These are phyloP conservation scores for Drosophila stalkeri DNA, from an alignment of 2,888 invertebrate genomes.

Conservation along the genomic window DNA sequence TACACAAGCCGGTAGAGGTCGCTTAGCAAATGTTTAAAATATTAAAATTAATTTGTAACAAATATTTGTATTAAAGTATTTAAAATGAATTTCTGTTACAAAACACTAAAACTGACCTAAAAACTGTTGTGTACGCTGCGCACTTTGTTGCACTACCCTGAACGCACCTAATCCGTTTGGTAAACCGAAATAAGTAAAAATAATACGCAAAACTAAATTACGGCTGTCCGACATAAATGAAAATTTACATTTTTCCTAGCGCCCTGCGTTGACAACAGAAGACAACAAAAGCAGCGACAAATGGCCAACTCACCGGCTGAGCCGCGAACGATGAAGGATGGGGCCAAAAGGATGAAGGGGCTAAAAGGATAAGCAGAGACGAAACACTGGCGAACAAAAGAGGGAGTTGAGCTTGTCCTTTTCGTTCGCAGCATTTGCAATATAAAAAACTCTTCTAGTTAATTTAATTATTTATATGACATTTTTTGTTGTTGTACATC, in stretches of 20 bases:
- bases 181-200: conserved; percentile 47
- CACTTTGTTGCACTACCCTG: neutral
- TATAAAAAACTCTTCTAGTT: conserved; percentile 37
- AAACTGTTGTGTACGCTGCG: neutral
- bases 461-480: conserved; percentile 61
- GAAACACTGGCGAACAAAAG: conserved; percentile 1
- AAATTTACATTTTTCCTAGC: conserved; percentile 52
- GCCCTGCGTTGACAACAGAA: conserved; percentile 26
- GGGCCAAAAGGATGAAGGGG: neutral
- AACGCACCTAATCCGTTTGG: conserved; percentile 43
- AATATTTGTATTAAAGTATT: neutral
- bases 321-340: neutral
- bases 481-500: conserved; percentile 16
- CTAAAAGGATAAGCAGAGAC: conserved; percentile 3
- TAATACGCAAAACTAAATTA: conserved; percentile 45
- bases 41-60: neutral
- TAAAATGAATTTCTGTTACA: neutral
- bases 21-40: neutral
- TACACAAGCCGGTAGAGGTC: neutral
- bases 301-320: conserved; percentile 36
- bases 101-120: neutral
- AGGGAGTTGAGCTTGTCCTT: conserved; percentile 5
- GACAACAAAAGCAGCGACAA: conserved; percentile 46
- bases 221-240: conserved; percentile 39
- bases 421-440: neutral